Evolutionary conservation across 2,888 invertebrate genomes (phyloP), one percentile per base, ranked within the genome.

Genomic region (Mesopsocus fuscifrons): DNA sequence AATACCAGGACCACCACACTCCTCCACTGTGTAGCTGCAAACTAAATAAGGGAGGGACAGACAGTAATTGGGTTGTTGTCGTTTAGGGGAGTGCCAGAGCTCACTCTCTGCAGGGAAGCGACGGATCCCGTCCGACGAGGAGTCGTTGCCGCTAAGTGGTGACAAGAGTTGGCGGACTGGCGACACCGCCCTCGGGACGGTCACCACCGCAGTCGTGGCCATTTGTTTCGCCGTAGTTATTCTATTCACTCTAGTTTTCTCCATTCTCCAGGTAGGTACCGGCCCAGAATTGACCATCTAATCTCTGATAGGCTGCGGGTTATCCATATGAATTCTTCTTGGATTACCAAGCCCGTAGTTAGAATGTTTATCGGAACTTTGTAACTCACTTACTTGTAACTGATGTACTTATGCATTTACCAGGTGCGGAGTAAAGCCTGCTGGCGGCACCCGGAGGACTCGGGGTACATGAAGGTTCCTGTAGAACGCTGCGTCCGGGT

Each of bases 71-170:
- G n/a, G n/a, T n/a, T n/a, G n/a, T n/a, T n/a, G n/a, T n/a, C n/a
- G n/a, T 35, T 2, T 54, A 79, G 79, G 78, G 49, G 76, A 76
- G 52, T 80, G 80, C 56, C 73, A 74, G 56, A 76, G 75, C 58
- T 71, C 74, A 9, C 76, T 77, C 2, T 75, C 77, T 43, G 77
- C 77, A 42, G 80, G 78, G 18, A 80, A 80, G 57, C 67, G 80
- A 3, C 69, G 79, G 46, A 79, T 77, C 49, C 74, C 76, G 2
- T 69, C 71, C 45, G 69, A 69, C 53, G 67, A 59, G 44, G 56
- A 58, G 22, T 51, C 11, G 47, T 52, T 20, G 46, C 49, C 15
- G 47, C 47, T 44, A 17, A 41, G 41, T 8, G 41, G 33, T 9
- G 40, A 41, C 26, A 21, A 41, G 2, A 31, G 20, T 23, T 42